These are phyloP conservation scores for Gryllus bimaculatus DNA, from an alignment of 1,140 invertebrate species.

Conservation along the genomic window DNA sequence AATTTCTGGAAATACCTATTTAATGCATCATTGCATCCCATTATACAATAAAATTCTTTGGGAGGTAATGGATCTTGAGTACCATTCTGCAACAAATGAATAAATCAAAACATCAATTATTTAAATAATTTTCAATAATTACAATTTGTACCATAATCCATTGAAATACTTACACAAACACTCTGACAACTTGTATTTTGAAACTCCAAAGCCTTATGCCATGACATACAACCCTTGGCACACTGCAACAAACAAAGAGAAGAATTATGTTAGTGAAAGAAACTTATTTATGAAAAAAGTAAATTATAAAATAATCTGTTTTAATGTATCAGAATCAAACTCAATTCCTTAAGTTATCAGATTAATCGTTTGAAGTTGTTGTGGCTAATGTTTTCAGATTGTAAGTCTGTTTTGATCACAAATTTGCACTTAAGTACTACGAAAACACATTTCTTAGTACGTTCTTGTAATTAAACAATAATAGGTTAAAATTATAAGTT, in stretches of 20 bases:
- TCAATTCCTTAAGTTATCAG: too few relatives aligned
- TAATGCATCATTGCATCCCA: conserved; percentile 67
- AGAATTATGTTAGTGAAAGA: too few relatives aligned
- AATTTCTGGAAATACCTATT: conserved; percentile 61
- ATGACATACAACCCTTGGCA: conserved; percentile 52
- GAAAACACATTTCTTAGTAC: too few relatives aligned
- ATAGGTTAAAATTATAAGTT: too few relatives aligned
- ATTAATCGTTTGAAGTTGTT: too few relatives aligned
- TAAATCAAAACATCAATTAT: background rate
- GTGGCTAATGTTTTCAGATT: too few relatives aligned
- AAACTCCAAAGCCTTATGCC: conserved; percentile 51
- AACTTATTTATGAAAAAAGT: too few relatives aligned
- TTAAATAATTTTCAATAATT: background rate
- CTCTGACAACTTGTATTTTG: conserved; percentile 45
- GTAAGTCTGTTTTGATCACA: too few relatives aligned
- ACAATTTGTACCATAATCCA: conserved; percentile 10
- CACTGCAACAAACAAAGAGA: conserved; percentile 46
- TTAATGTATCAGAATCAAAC: too few relatives aligned
- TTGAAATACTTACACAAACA: conserved; percentile 55
- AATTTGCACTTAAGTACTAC: too few relatives aligned
- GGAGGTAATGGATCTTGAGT: conserved; percentile 53
- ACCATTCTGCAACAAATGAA: conserved; percentile 47
- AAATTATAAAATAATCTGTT: too few relatives aligned
- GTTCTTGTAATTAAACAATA: too few relatives aligned
- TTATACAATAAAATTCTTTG: conserved; percentile 64